Conservation (phyloP, 2,113 vertebrate genomes). For the Heteronetta atricapilla region DNA sequence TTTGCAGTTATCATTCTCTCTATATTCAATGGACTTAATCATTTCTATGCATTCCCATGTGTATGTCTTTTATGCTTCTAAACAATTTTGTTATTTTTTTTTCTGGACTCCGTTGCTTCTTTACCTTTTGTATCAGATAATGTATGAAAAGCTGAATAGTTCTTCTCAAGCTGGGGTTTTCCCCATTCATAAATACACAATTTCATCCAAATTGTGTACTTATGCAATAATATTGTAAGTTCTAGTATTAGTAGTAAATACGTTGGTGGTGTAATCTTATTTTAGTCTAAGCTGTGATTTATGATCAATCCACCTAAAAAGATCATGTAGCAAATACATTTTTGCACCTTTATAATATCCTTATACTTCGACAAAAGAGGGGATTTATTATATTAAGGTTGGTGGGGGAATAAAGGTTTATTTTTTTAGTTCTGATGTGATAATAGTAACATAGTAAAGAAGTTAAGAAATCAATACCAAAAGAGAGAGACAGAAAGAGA, state of each 20-base stretch:
- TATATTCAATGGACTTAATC: neutral
- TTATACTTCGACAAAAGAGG: neutral
- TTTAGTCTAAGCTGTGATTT: neutral
- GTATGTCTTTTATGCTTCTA: neutral
- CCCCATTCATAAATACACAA: no score
- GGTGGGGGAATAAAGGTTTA: neutral
- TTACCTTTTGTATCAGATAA: neutral
- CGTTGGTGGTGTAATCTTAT: neutral
- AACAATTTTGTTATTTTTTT: neutral
- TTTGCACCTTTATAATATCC: neutral
- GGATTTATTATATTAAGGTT: neutral
- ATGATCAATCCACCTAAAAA: neutral
- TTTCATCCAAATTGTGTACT: no score
- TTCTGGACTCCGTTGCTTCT: neutral
- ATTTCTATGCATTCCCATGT: neutral
- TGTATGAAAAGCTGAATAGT: neutral
- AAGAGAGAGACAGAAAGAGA: neutral
- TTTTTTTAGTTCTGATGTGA: neutral
- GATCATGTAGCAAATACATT: neutral
- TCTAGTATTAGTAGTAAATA: neutral
- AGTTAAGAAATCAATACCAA: neutral
- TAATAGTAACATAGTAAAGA: neutral
- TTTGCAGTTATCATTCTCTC: neutral
- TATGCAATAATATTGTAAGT: neutral
- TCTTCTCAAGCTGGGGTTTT: neutral